Evolutionary conservation across 2,797 vertebrate genomes (phyloP).

Genomic region (Pangasius mekongensis): DNA sequence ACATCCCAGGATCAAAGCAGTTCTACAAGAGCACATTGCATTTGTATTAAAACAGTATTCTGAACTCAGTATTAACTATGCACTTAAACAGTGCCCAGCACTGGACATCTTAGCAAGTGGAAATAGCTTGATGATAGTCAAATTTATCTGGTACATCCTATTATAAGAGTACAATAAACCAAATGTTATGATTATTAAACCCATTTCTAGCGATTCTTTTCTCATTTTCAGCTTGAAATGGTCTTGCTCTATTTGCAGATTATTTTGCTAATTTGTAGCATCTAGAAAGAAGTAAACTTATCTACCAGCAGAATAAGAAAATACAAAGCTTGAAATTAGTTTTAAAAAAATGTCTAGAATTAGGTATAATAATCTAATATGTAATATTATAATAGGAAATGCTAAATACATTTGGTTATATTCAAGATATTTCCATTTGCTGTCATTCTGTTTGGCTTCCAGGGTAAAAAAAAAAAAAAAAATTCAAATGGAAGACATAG

Average conservation of each 20-base stretch:
- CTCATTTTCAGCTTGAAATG: neutral
- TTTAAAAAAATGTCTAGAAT: neutral
- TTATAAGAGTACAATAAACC: neutral
- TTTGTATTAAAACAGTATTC: neutral
- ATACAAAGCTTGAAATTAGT: neutral
- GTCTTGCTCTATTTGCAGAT: neutral
- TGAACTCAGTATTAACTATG: neutral
- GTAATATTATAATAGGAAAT: neutral
- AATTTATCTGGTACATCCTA: neutral
- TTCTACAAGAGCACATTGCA: constrained; percentile 71
- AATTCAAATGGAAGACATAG: neutral
- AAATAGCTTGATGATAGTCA: neutral
- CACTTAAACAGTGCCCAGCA: neutral
- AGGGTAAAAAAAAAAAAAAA: neutral
- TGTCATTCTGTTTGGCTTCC: neutral
- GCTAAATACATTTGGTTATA: neutral
- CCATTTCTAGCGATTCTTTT: neutral
- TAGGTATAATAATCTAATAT: neutral
- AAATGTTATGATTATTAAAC: neutral
- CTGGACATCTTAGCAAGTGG: neutral
- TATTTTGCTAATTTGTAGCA: neutral
- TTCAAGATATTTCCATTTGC: neutral
- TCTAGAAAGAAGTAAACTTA: neutral
- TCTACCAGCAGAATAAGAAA: neutral
- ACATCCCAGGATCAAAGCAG: constrained; percentile 91